Evolutionary conservation across 2,113 vertebrate species (phyloP).

Genomic region (Neotoma lepida): DNA sequence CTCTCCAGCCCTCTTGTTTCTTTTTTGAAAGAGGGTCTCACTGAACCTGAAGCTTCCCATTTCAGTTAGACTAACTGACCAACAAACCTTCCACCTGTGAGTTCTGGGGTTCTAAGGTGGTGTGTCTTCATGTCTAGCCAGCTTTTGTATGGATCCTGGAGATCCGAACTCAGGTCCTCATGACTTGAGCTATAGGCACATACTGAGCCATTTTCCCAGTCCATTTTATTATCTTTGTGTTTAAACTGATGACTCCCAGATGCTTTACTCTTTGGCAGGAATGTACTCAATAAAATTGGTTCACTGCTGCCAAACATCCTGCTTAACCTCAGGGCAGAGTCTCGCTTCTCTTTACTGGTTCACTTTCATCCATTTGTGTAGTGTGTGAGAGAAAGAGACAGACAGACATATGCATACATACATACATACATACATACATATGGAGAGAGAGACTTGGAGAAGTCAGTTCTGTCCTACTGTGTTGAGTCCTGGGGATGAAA

Average conservation of each 20-base stretch:
- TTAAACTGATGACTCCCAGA: constrained; percentile 11
- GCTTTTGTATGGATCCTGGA: neutral
- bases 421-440: no score
- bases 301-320: neutral
- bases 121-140: neutral
- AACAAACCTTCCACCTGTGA: neutral
- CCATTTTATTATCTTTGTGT: constrained; percentile 7
- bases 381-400: neutral
- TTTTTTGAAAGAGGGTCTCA: neutral
- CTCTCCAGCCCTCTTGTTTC: neutral
- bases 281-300: neutral
- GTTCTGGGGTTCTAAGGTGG: neutral
- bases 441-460: neutral
- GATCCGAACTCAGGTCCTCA: neutral
- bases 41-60: neutral
- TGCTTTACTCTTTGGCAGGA: constrained; percentile 1
- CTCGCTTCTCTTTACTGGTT: constrained; percentile 45
- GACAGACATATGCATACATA: no score
- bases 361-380: neutral
- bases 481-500: neutral
- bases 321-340: constrained; percentile 42
- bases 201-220: neutral
- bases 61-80: neutral
- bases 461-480: neutral
- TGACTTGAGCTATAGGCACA: neutral